Conservation (phyloP, 2,113 vertebrate species). For the Sapajus apella region DNA sequence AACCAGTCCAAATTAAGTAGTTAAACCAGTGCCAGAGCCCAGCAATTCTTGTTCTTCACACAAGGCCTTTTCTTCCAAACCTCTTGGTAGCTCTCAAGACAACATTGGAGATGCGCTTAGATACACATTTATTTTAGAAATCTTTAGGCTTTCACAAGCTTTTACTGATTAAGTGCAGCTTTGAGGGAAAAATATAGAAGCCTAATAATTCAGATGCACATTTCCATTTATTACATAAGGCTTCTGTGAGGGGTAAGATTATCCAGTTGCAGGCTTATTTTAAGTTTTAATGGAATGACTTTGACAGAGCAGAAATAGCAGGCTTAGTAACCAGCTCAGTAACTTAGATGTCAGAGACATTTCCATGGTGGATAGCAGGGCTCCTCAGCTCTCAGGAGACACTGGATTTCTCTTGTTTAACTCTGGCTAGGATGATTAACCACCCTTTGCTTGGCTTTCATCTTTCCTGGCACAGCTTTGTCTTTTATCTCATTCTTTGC, state of each 20-base stretch:
- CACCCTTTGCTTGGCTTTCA: not conserved
- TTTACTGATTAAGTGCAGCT: constrained; percentile 51
- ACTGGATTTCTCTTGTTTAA: not conserved
- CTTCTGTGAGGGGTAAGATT: constrained; percentile 52
- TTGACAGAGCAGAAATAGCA: constrained; percentile 62
- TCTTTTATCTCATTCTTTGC: constrained; percentile 4
- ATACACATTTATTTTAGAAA: constrained; percentile 46
- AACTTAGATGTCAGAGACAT: constrained; percentile 1
- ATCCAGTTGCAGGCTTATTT: constrained; percentile 66
- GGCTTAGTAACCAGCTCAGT: constrained; percentile 48
- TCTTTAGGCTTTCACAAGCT: constrained; percentile 37
- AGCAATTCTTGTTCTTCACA: not conserved
- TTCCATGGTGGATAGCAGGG: not conserved
- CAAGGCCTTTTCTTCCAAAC: not conserved
- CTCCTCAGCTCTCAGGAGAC: not conserved
- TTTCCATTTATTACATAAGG: constrained; percentile 71
- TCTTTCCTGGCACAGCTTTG: not conserved
- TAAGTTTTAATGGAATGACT: constrained; percentile 61
- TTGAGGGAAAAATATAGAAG: constrained; percentile 33
- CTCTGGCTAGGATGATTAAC: not conserved
- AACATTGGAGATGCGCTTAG: not conserved
- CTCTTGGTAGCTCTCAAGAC: not conserved
- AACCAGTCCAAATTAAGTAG: not conserved
- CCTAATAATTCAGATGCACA: constrained; percentile 65
- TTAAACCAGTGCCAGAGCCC: not conserved